Evolutionary conservation across 2,113 vertebrate genomes (phyloP), one percentile per base, ranked within the genome.

Genomic region (Monopterus albus): DNA sequence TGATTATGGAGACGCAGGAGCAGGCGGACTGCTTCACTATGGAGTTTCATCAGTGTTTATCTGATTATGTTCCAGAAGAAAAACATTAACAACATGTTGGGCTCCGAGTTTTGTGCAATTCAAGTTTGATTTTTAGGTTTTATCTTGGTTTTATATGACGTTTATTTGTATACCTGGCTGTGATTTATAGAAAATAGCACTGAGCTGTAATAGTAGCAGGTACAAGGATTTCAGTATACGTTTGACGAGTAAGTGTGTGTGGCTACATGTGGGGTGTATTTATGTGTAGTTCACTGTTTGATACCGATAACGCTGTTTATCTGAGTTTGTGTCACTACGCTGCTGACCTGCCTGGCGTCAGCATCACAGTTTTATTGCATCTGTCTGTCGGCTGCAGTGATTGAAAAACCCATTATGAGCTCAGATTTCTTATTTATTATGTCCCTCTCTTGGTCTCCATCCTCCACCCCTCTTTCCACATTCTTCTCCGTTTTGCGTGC

Each of bases 1-100:
- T 72, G 7, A 63, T 85, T 72, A 65, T 17, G 2, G 28, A 38
- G 72, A 66, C 14, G 8, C 59, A 60, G 45, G 31, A 33, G n/a
- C 64, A n/a, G 51, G 17, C 15, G 18, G 17, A 50, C n/a, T 0
- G 36, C 25, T 20, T 1, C 38, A 12, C 3, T 28, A 45, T 69
- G 49, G 7, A 39, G 51, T 64, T 69, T 35, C 4, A 12, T 56
- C 20, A 49, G 17, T 33, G 38, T 39, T 69, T 25, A 76, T 18
- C 17, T 11, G 64, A 46, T 81, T 66, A 51, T 39, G 23, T 49
- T 10, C 31, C 45, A 31, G 25, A 55, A 70, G 49, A 12, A 65
- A 38, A 59, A 31, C n/a, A n/a, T n/a, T n/a, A n/a, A 43, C 36
- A 18, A n/a, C n/a, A n/a, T 35, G 9, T 35, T 35, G 33, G 9